Evolutionary conservation across 2,797 vertebrate species (phyloP).

Genomic region (Hyperoplus lanceolatus): DNA sequence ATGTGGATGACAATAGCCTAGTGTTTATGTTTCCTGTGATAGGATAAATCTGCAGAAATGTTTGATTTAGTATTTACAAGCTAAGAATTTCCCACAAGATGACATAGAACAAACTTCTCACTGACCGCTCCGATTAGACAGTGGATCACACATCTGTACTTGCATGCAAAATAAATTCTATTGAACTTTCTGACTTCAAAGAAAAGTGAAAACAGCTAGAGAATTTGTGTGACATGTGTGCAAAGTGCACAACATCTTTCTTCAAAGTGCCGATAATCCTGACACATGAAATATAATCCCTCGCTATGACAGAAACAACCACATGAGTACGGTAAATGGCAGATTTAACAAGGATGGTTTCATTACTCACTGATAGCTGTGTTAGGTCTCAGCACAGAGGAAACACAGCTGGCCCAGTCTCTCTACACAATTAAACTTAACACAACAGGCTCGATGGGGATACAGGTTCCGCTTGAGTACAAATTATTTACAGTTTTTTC

Average conservation of each 20-base stretch:
- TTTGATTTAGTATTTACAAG: conserved; percentile 46
- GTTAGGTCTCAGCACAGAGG: conserved; percentile 68
- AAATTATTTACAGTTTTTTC: too few species aligned
- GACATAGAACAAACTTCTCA: conserved; percentile 16
- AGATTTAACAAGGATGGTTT: conserved; percentile 74
- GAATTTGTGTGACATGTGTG: conserved; percentile 28
- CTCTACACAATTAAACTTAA: conserved; percentile 64
- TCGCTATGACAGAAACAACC: conserved; percentile 28
- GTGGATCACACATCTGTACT: conserved; percentile 16
- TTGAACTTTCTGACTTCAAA: conserved; percentile 19
- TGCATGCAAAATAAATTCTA: not conserved
- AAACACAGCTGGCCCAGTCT: conserved; percentile 70
- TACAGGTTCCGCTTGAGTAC: conserved; percentile 25
- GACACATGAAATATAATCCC: conserved; percentile 46
- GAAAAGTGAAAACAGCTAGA: conserved; percentile 59
- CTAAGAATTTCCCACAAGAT: conserved; percentile 30
- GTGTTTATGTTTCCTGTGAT: conserved; percentile 33
- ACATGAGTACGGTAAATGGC: conserved; percentile 51
- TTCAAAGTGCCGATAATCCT: conserved; percentile 17
- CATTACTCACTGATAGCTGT: conserved; percentile 69
- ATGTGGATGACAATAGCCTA: conserved; percentile 39
- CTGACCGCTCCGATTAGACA: conserved; percentile 32
- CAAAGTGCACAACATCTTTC: conserved; percentile 28
- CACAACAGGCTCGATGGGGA: conserved; percentile 48
- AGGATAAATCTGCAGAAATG: conserved; percentile 14